These are phyloP conservation scores for Redunca redunca DNA, from an alignment of 2,113 vertebrate species.

Conservation along the genomic window DNA sequence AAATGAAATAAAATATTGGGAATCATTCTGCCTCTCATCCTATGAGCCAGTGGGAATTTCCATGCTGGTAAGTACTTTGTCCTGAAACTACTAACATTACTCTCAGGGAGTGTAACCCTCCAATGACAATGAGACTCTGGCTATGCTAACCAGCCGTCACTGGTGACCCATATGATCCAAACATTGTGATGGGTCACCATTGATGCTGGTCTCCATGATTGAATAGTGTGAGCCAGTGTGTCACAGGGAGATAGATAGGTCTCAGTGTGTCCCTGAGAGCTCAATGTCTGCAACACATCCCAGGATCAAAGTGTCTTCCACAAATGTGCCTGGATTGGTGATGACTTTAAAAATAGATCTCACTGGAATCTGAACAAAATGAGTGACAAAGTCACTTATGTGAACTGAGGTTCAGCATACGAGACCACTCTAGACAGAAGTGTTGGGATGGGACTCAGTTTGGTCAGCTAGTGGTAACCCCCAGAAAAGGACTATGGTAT, in stretches of 20 bases:
- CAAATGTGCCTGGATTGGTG: neutral
- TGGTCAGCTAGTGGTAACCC: neutral
- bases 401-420: neutral
- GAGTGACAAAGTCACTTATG: neutral
- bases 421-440: neutral
- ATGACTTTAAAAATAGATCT: neutral
- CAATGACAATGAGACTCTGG: neutral
- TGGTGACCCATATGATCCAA: neutral
- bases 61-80: neutral
- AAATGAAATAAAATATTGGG: neutral
- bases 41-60: neutral
- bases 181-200: neutral
- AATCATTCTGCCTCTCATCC: neutral
- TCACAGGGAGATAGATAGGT: neutral
- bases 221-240: neutral
- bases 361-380: neutral
- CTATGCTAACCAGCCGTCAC: neutral
- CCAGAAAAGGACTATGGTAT: neutral
- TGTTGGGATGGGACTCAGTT: neutral
- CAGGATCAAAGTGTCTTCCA: neutral
- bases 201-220: neutral
- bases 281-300: neutral
- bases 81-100: neutral
- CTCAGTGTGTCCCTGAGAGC: neutral
- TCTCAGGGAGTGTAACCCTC: neutral